Evolutionary conservation across 1,140 invertebrate species (phyloP), one percentile per base, ranked within the genome.

Genomic region (Drosophila elegans): DNA sequence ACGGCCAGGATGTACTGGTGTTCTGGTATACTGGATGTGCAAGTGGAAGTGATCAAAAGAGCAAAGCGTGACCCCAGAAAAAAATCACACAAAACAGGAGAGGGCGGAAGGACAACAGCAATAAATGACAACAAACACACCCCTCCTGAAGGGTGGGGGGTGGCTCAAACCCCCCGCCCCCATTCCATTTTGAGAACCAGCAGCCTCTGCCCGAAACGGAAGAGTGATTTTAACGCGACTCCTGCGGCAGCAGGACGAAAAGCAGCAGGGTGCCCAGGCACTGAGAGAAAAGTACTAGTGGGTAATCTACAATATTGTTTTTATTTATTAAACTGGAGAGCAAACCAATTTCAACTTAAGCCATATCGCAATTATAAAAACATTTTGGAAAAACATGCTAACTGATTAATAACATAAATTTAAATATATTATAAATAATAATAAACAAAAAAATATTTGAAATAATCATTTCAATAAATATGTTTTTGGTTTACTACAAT

Each of bases 121-220:
- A 89, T 89, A 89, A 89, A 89, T 89, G 84, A 89, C 80, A 89
- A 89, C 84, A 89, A 89, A 89, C 80, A 89, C 84, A 89, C 83
- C 83, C 84, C 77, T 82, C 67, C 59, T 42, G 34, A 4, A 34
- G 39, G 45, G 36, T 16, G 25, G 38, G 74, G 66, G 39, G 34
- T 61, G 75, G 46, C 45, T n/a, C 21, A 34, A 49, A 3, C 34
- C 34, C 36, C 54, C 45, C 16, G 16, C 16, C 16, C 16, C 16
- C 16, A 12, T 10, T 16, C 27, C 45, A 27, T 27, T 29, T 4
- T 1, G 10, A 13, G 48, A 11, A 34, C 5, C 67, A 52, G 32
- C 41, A 72, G 51, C 29, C 55, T 52, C 39, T 45, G 56, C 56
- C 29, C 76, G 80, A 66, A 79, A 80, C 78, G 80, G 85, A 81